Evolutionary conservation across 2,797 vertebrate genomes (phyloP).

Genomic region (Rhinophrynus dorsalis): DNA sequence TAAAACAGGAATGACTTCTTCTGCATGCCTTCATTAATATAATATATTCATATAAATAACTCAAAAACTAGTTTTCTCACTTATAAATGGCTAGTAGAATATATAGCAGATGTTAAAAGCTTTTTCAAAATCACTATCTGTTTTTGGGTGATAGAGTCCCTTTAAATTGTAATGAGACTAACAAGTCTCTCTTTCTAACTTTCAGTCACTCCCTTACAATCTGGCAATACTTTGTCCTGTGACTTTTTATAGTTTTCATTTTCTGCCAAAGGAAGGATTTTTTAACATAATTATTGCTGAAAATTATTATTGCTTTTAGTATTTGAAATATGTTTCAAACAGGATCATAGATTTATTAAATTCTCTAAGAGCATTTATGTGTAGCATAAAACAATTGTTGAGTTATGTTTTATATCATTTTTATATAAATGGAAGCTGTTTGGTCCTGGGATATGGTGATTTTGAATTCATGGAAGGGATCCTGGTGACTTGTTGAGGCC

Average conservation of each 20-base stretch:
- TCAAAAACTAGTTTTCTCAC: too few species aligned
- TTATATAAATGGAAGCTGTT: slow-evolving; percentile 53
- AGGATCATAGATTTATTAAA: slow-evolving; percentile 46
- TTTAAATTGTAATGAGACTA: background rate
- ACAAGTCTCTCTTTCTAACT: background rate
- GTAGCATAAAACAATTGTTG: slow-evolving; percentile 50
- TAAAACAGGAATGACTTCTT: too few species aligned
- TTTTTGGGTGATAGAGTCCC: too few species aligned
- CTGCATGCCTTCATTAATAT: too few species aligned
- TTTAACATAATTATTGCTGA: slow-evolving; percentile 51
- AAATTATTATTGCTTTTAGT: slow-evolving; percentile 55
- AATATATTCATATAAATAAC: too few species aligned
- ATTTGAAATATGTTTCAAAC: slow-evolving; percentile 54
- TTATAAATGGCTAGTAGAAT: background rate
- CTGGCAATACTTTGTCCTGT: slow-evolving; percentile 32
- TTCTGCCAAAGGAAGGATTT: slow-evolving; percentile 36
- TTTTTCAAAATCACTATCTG: too few species aligned
- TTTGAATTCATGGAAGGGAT: slow-evolving; percentile 41
- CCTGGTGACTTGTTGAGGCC: slow-evolving; percentile 32
- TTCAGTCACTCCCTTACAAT: background rate
- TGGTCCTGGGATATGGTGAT: slow-evolving; percentile 33
- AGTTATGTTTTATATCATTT: slow-evolving; percentile 52
- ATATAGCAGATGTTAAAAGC: too few species aligned
- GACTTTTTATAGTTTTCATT: slow-evolving; percentile 49
- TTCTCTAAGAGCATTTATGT: slow-evolving; percentile 52